A percentile compares a stretch with the other conserved stretches of the same genome.
Evolutionary conservation across 2,113 vertebrate species (phyloP).

Genomic region (Neopipo cinnamomea): DNA sequence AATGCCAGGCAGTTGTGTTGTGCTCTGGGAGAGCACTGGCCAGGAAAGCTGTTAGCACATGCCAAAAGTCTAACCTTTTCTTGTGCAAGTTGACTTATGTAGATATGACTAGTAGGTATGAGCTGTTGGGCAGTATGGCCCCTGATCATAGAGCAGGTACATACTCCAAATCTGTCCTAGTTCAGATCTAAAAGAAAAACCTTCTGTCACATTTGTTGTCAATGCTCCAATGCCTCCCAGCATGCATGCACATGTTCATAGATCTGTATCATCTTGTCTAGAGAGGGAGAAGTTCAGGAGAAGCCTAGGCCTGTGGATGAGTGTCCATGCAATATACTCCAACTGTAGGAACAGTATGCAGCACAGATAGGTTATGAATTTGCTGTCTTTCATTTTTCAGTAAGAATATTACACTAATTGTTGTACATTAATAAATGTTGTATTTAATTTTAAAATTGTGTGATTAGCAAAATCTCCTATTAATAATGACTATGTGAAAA

Average conservation of each 20-base stretch:
- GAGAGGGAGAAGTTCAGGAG: neutral
- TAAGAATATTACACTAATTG: neutral
- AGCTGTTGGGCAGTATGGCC: neutral
- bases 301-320: neutral
- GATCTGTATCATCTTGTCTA: neutral
- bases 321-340: neutral
- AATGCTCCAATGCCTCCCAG: neutral
- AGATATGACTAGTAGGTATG: neutral
- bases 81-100: neutral
- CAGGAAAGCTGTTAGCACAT: neutral
- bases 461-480: neutral
- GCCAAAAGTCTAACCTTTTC: neutral
- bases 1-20: neutral
- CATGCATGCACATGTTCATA: accelerated
- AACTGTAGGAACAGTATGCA: neutral
- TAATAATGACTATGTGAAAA: neutral
- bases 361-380: neutral
- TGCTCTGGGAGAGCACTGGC: neutral
- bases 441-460: neutral
- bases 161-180: neutral
- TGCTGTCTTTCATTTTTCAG: neutral
- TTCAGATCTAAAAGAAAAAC: neutral
- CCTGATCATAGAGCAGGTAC: neutral
- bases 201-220: neutral
- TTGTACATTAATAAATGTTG: neutral